Evolutionary conservation across 2,113 vertebrate genomes (phyloP), one percentile per base, ranked within the genome.

Genomic region (Anoplopoma fimbria): DNA sequence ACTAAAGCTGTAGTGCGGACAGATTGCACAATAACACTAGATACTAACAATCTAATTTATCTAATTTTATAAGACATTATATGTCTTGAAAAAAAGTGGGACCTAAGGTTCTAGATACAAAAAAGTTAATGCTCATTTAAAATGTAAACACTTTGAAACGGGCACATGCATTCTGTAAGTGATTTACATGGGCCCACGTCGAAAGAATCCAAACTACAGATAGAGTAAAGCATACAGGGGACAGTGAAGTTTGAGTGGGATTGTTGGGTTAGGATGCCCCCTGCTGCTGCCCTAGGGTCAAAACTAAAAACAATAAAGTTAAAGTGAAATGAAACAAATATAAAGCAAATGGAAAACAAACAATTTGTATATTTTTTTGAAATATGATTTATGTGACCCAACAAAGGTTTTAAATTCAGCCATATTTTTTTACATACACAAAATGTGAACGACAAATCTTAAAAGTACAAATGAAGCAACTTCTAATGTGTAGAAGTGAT

Each of bases 241-340:
- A 64, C 8, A 13, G 17, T 31, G 25, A 14, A 38, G 36, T 47
- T 36, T 40, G 14, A 63, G 10, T 68, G 23, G 63, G 45, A 67
- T 76, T 58, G 69, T 91, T 86, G 79, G 68, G 82, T 87, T 91
- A 89, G 88, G 87, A 79, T 85, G 90, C 92, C 92, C 93, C 83
- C 93, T 94, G 78, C 91, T 94, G 93, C 88, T 64, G 34, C 61
- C 31, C 81, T 36, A 23, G 5, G 34, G 51, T 15, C 55, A 55
- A 83, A n/a, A 81, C 60, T 45, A 13, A 4, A 64, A 25, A 53
- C 9, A 12, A 3, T n/a, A 65, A 63, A 82, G 47, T 33, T 23
- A 51, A 45, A 57, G 1, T 27, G 10, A 62, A 51, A 60, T 58
- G 1, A 47, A 34, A 34, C 15, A 14, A 36, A 45, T 2, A 4